Base-by-base conservation (phyloP, 2,797 vertebrate genomes). In the Sebastes flavidus region DNA sequence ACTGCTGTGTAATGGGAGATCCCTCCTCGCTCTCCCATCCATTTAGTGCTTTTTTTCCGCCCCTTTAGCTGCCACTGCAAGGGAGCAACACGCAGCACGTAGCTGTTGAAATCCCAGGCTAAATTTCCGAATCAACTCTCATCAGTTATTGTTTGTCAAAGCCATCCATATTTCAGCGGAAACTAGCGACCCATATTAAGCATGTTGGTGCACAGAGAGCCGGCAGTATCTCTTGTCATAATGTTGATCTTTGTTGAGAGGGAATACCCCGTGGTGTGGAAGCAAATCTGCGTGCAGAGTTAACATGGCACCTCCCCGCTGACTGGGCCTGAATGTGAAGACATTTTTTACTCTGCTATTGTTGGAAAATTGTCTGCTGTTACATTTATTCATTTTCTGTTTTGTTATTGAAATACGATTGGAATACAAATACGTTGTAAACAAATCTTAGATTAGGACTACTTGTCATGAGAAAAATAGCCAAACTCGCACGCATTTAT, bases 161-260 rank as follows among this genome's bases (percentile, higher is more conserved):
- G 74, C 4, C 58, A 34, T 84, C 38, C 67, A 81, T 80, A 73
- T 77, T 92, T 81, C 68, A 85, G 29, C 73, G 76, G 84, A 68
- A 74, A 38, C 67, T 0, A 69, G 82, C 59, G 60, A 22, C 16
- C 36, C 80, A 73, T 82, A 73, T 87, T 81, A 84, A 81, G 59
- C 77, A 80, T 49, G 76, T 80, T 61, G 72, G 55, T 56, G 85
- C 58, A 13, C 20, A 24, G 55, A 74, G 72, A 42, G 55, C 49
- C 2, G 24, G 24, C 76, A 38, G 73, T 22, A 52, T 76, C 63
- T 77, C 77, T 80, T 88, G 81, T 91, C 86, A 76, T 73, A 82
- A 87, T 88, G 87, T 88, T 89, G 81, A 90, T 93, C 74, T 88
- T 87, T 81, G 78, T 73, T 76, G 80, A 81, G 83, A 46, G 72